Percentiles rank a stretch among this genome's conserved stretches.
Evolutionary conservation across 1,140 invertebrate genomes (phyloP).

Genomic region (Pseudomyrmex gracilis): DNA sequence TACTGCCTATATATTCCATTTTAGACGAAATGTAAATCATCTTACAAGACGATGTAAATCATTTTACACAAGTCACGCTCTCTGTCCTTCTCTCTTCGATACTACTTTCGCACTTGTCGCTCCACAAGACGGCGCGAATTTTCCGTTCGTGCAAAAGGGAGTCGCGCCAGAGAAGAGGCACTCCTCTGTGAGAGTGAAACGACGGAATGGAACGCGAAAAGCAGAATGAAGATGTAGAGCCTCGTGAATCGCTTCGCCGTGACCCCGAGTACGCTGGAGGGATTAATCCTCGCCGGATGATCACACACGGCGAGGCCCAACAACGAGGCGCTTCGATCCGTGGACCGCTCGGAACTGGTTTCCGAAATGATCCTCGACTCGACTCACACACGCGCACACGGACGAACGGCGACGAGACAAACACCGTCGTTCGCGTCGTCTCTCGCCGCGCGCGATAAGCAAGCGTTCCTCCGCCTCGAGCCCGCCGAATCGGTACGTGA

Average conservation of each 20-base stretch:
- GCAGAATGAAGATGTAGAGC: slow-evolving; percentile 65
- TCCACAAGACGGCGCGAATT: no score
- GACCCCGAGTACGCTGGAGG: slow-evolving; percentile 63
- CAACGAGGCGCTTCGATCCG: slow-evolving; percentile 51
- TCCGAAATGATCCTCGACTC: slow-evolving; percentile 67
- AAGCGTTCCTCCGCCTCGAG: neutral
- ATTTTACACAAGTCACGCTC: no score
- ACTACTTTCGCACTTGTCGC: no score
- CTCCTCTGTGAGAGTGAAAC: neutral
- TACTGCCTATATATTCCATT: no score
- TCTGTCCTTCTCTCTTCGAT: no score
- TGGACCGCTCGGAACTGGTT: slow-evolving; percentile 71
- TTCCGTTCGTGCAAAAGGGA: no score
- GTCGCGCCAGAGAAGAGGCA: neutral
- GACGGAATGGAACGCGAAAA: slow-evolving; percentile 36
- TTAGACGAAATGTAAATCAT: no score
- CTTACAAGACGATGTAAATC: no score
- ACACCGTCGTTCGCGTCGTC: no score
- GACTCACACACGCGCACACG: slow-evolving; percentile 45
- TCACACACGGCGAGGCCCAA: slow-evolving; percentile 47
- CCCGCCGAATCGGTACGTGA: slow-evolving; percentile 52
- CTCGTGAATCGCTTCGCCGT: slow-evolving; percentile 32
- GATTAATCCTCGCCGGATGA: slow-evolving; percentile 69
- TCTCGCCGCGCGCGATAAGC: slow-evolving; percentile 38
- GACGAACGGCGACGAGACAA: slow-evolving; percentile 30